Conservation (phyloP, 2,113 vertebrate genomes). For the Thryonomys swinderianus region DNA sequence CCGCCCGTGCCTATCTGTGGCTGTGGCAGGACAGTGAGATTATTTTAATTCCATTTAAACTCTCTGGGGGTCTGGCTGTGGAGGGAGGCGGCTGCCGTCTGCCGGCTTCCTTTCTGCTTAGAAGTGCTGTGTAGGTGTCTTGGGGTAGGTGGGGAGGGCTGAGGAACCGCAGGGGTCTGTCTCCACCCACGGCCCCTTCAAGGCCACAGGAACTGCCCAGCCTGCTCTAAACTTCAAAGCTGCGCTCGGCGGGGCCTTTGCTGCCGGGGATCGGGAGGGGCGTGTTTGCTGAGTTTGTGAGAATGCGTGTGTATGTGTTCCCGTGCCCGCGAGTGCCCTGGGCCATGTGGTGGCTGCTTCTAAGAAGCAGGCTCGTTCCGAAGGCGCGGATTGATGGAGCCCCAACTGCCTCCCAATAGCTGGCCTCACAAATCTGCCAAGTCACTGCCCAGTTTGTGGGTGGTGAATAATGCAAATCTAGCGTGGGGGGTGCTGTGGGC, state of each 20-base stretch:
- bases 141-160: background rate
- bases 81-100: conserved; percentile 3
- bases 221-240: conserved; percentile 55
- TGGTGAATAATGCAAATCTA: background rate
- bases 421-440: background rate
- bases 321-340: background rate
- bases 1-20: background rate
- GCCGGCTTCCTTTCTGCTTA: background rate
- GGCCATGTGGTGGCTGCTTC: background rate
- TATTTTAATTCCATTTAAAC: conserved; percentile 72
- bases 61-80: conserved; percentile 19
- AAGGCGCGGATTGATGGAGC: background rate
- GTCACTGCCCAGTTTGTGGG: background rate
- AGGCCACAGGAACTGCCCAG: background rate
- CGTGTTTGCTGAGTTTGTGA: background rate
- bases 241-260: background rate
- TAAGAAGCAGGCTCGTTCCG: background rate
- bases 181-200: background rate
- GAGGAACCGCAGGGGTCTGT: background rate
- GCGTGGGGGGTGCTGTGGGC: too few relatives aligned
- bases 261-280: background rate
- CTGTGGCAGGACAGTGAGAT: conserved; percentile 47
- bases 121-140: background rate
- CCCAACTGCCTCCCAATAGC: background rate
- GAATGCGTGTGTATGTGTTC: too few relatives aligned